Evolutionary conservation across 2,113 vertebrate genomes (phyloP).

Genomic region (Chrysochloris asiatica): DNA sequence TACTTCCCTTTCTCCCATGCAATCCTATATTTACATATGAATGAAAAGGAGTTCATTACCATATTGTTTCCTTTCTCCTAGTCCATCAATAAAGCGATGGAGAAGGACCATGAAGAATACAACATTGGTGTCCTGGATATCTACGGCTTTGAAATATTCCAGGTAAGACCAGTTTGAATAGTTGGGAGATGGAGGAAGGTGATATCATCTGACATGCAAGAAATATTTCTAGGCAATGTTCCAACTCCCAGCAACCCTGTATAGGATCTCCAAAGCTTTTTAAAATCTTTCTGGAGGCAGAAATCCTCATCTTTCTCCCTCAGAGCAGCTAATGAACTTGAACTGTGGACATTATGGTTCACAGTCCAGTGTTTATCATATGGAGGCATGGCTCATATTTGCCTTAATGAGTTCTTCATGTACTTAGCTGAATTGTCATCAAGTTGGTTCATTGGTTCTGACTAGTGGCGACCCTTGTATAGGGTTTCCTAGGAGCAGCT

Average conservation of each 20-base stretch:
- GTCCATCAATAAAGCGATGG: conserved; percentile 98
- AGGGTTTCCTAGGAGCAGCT: too few relatives aligned
- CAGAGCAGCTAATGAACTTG: too few relatives aligned
- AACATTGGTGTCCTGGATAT: conserved; percentile 97
- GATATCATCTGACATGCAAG: neutral
- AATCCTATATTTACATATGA: neutral
- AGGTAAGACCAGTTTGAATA: conserved; percentile 83
- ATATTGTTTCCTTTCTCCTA: conserved; percentile 77
- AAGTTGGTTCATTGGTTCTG: too few relatives aligned
- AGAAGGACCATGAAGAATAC: conserved; percentile 95
- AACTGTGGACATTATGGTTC: too few relatives aligned
- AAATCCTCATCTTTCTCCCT: too few relatives aligned
- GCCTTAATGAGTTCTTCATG: conserved; percentile 26
- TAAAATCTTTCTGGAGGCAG: too few relatives aligned
- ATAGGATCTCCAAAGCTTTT: too few relatives aligned
- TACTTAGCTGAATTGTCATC: conserved; percentile 54
- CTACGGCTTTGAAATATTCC: conserved; percentile 99
- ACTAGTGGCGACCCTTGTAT: too few relatives aligned
- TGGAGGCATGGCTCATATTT: neutral
- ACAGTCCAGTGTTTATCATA: too few relatives aligned
- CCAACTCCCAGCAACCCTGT: too few relatives aligned
- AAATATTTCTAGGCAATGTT: conserved; percentile 18
- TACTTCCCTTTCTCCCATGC: neutral
- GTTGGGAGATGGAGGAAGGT: neutral
- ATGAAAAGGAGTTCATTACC: neutral